A percentile compares a stretch with the other conserved stretches of the same genome.
phyloP scores from a whole-genome alignment of 1,140 invertebrate genomes.

The Megathymus violae region DNA sequence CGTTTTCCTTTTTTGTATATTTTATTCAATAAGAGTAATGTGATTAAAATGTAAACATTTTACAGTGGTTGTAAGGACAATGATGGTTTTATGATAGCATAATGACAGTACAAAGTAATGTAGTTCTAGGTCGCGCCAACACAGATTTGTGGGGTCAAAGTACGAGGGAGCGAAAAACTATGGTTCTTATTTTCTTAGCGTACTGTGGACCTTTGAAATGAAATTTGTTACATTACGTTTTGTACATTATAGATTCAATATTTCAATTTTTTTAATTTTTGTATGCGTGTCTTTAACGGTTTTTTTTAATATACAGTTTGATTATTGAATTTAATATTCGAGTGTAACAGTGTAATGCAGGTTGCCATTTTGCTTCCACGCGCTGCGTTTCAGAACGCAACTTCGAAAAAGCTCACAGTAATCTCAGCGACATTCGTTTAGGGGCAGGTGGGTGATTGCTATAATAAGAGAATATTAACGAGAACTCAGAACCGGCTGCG shows the following conservation, averaged over 20 bases:
- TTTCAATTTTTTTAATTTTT: no score
- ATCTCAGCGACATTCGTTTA: slow-evolving; percentile 8
- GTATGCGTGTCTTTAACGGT: no score
- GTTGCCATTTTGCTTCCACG: no score
- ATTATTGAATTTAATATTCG: no score
- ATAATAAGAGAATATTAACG: slow-evolving; percentile 18
- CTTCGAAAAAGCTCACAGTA: slow-evolving; percentile 1
- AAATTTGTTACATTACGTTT: no score
- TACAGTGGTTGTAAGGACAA: neutral
- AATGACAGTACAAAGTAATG: neutral
- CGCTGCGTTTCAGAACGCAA: neutral
- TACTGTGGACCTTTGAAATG: no score
- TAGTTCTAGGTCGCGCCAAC: neutral
- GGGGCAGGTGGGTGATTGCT: neutral
- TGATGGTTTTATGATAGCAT: neutral
- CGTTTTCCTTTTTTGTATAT: neutral
- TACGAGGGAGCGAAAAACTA: no score
- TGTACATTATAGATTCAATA: no score
- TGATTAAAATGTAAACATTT: neutral
- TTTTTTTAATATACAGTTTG: no score
- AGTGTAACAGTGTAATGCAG: no score
- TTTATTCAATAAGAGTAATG: neutral
- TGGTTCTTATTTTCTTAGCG: no score
- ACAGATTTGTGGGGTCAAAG: neutral
- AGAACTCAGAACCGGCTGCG: neutral